Percentiles rank a stretch among this genome's conserved stretches.
Evolutionary conservation across 1,140 invertebrate species (phyloP).

Genomic region (Onthophagus taurus): DNA sequence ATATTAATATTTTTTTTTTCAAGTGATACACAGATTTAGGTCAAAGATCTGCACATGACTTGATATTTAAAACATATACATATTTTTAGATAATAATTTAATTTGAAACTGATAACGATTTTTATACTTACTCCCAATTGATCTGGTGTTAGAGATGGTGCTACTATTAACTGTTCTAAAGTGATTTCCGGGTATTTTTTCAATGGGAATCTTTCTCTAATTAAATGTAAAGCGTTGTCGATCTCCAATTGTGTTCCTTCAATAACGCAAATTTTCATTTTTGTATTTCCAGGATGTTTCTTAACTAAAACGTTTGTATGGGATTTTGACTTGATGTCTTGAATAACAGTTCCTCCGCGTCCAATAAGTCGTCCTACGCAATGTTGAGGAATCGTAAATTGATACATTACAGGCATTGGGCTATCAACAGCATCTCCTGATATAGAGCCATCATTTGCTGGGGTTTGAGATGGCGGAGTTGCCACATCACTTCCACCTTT

Average conservation of each 20-base stretch:
- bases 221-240: conserved; percentile 68
- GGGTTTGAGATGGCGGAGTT: conserved; percentile 41
- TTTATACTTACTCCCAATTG: conserved; percentile 52
- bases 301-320: conserved; percentile 69
- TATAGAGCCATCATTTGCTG: conserved; percentile 14
- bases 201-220: conserved; percentile 72
- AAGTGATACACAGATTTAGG: too few species aligned
- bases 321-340: conserved; percentile 67
- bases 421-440: conserved; percentile 11
- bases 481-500: conserved; percentile 61
- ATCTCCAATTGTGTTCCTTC: conserved; percentile 71
- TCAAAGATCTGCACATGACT: not conserved
- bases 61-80: not conserved
- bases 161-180: conserved; percentile 63
- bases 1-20: too few species aligned
- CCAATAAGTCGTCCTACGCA: conserved; percentile 85
- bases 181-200: conserved; percentile 69
- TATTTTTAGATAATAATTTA: not conserved
- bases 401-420: conserved; percentile 41
- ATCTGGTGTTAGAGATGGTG: conserved; percentile 49
- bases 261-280: conserved; percentile 72
- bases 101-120: conserved; percentile 12
- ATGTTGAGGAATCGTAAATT: conserved; percentile 72
- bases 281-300: conserved; percentile 57
- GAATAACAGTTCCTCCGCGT: conserved; percentile 68